Evolutionary conservation across 2,888 invertebrate genomes (phyloP), one percentile per base, ranked within the genome.

Genomic region (Ramazzottius varieornatus): DNA sequence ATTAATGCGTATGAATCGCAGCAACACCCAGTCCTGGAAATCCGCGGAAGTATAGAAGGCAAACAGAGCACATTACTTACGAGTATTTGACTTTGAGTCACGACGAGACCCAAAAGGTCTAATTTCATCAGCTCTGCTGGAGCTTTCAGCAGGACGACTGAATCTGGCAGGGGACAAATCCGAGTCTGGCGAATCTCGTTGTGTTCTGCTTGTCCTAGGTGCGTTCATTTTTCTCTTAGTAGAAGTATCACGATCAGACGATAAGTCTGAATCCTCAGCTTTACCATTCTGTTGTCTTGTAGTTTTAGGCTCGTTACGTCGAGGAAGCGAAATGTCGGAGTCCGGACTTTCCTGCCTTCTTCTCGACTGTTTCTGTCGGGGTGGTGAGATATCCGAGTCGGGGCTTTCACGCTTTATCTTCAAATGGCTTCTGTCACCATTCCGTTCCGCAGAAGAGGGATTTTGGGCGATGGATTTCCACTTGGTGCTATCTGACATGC

Each of bases 401-500:
- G 63, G 34, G 33, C 33, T 33, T 33, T 32, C 33, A 13, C 20
- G 40, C 20, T 20, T 40, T 40, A 40, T 40, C 8, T 8, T 20
- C 40, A 40, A 40, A 40, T 20, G 8, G 40, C 40, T 40, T 8
- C 40, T 20, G 40, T 20, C 40, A 20, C 40, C 40, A 40, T 20
- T 20, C 40, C 40, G 8, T 13, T 40, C 40, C 40, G 8, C 40
- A 40, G 8, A 8, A 40, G 8, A 8, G 40, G 8, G 40, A 40
- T 40, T n/a, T n/a, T 20, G 54, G 29, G 29, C 46, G 13, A 70
- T 24, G 29, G 54, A 64, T 66, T 70, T 73, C 73, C 73, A 73
- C 63, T 68, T 67, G 1, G 66, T 66, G 34, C 65, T 68, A 32
- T 70, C 67, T 34, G 69, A 68, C 66, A 71, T 70, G 4, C 74